These are phyloP conservation scores for Troglohyphantes excavatus DNA, from an alignment of 2,888 invertebrate genomes.

Conservation along the genomic window DNA sequence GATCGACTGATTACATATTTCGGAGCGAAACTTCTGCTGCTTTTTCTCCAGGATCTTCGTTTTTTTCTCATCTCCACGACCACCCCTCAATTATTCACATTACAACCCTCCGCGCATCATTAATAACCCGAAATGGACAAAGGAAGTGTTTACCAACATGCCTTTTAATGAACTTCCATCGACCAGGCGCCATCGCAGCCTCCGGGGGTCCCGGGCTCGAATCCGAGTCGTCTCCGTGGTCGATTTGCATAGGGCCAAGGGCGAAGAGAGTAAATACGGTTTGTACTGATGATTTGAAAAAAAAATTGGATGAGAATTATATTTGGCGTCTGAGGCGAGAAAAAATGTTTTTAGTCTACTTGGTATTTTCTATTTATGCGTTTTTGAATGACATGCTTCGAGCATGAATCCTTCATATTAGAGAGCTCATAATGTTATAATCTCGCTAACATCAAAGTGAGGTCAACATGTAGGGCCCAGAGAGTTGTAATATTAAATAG, in stretches of 20 bases:
- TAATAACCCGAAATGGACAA: background rate
- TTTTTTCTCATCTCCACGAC: background rate
- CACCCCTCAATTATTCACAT: background rate
- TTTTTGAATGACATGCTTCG: too few relatives aligned
- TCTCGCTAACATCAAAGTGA: too few relatives aligned
- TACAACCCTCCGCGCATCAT: background rate
- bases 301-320: background rate
- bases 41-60: too few relatives aligned
- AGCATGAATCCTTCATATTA: too few relatives aligned
- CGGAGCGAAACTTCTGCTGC: too few relatives aligned
- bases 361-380: too few relatives aligned
- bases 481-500: too few relatives aligned
- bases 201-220: background rate
- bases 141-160: constrained; percentile 10
- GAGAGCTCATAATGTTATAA: too few relatives aligned
- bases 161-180: constrained; percentile 9
- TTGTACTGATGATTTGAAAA: background rate
- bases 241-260: constrained; percentile 70
- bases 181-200: background rate
- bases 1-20: too few relatives aligned
- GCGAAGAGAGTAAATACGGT: too few relatives aligned
- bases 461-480: too few relatives aligned
- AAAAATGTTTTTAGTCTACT: background rate
- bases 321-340: background rate
- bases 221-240: background rate